Evolutionary conservation across 2,797 vertebrate species (phyloP), one percentile per base, ranked within the genome.

Genomic region (Miichthys miiuy): DNA sequence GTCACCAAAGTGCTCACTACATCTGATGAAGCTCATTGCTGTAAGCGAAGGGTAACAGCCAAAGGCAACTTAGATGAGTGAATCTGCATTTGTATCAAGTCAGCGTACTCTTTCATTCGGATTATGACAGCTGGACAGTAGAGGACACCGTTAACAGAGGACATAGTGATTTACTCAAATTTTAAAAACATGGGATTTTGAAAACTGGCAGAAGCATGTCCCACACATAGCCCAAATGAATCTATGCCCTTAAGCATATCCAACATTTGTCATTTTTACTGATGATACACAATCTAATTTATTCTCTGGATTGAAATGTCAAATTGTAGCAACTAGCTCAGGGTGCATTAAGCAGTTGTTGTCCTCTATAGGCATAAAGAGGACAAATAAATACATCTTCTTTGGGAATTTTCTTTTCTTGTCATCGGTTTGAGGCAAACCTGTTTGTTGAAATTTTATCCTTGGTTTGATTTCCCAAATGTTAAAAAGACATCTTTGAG

Each of bases 21-120:
- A 64, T 75, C 75, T 75, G 79, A 62, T 68, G 72, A 68, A 77
- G 79, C 67, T 54, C 58, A 57, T 72, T 70, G 74, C 66, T 79
- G 46, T 65, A 25, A 88, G 71, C 63, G 10, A 55, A 74, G 48
- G 46, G 70, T 50, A 72, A 63, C 60, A 51, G 73, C 82, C 64
- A 20, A 64, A 27, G 68, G 73, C 64, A 57, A 84, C 78, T 63
- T 72, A 42, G 60, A 76, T 68, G 65, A 61, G 61, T 75, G 74
- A 68, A 72, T 82, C 47, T 67, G 72, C 41, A 83, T 76, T 65
- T 52, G 54, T 72, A 17, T 78, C 21, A 62, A 79, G 48, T 64
- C 65, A 66, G 44, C 62, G 46, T 48, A 6, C 55, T 78, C 30
- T 76, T 72, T 79, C 50, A 70, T 73, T 79, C 46, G 42, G 62